phyloP scores from a whole-genome alignment of 2,113 vertebrate species.

The Myrmophylax atrothorax region DNA sequence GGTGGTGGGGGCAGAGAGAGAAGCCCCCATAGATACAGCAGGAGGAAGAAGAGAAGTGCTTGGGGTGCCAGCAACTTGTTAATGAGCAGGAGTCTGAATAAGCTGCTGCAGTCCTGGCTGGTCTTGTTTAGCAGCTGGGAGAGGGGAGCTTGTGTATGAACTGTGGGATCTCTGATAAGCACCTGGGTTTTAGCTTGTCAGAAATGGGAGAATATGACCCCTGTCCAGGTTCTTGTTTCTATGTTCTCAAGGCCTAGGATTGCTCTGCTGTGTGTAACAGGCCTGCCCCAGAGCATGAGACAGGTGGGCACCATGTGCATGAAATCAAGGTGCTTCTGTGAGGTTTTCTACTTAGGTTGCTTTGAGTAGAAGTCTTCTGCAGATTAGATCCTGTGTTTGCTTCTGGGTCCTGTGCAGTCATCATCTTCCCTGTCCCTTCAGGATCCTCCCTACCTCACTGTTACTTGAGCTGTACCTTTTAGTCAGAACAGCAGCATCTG shows the following conservation, averaged over 20 bases:
- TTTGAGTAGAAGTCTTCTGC: background rate
- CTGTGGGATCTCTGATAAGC: background rate
- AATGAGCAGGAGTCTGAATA: background rate
- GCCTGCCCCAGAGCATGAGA: background rate
- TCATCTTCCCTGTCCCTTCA: background rate
- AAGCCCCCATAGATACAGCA: background rate
- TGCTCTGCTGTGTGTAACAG: background rate
- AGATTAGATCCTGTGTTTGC: background rate
- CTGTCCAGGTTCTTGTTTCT: background rate
- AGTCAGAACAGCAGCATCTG: background rate
- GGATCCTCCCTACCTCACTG: background rate
- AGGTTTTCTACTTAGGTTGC: background rate
- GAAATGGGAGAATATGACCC: background rate
- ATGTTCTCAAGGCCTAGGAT: background rate
- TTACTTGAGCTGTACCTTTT: background rate
- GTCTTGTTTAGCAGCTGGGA: background rate
- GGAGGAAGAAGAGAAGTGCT: background rate
- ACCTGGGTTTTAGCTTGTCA: background rate
- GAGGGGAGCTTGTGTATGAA: background rate
- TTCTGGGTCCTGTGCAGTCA: background rate
- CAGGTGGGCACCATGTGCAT: background rate
- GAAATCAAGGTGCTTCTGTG: background rate
- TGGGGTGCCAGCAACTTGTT: background rate
- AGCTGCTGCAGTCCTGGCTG: background rate
- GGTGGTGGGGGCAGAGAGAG: background rate